Base-by-base conservation (phyloP, 1,140 invertebrate species). In the Ostrea edulis region DNA sequence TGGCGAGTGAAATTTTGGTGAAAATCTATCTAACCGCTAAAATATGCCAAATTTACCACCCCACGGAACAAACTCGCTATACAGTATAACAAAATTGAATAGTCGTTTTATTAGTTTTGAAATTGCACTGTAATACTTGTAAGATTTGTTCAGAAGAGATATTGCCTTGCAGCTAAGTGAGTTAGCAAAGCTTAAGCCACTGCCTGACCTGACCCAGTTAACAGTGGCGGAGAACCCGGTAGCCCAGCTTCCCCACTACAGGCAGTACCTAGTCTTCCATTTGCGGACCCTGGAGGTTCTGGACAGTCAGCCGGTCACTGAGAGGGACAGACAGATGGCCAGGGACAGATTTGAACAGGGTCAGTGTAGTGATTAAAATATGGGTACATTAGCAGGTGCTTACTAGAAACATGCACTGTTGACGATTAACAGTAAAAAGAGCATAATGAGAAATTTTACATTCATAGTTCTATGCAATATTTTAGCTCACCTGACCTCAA, bases 331-430 rank as follows among this genome's bases (percentile, higher is more conserved):
- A 82, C 83, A 89, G 0, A 87, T 90, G 54, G 93, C 94, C 17
- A 89, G 92, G 35, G 90, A 93, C 11, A 90, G 94, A 85, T 95
- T 95, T 91, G 92, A 92, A 83, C 92, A 93, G 87, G 94, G 94
- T 94, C 86, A 85, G 84, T 83, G 8, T n/a, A 20, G 22, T 52
- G 4, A 53, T 25, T 22, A 53, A 83, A 20, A 11, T 35, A 25
- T 8, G 22, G 11, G 25, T 71, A 17, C 68, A 77, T 12, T 11
- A 44, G 35, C 25, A 29, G 29, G 11, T 77, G 0, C 14, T n/a
- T 62, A 62, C 3, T 62, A 7, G 20, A 7, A 20, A 5, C 17
- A 7, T 17, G 55, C 17, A n/a, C 0, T 20, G 55, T 62, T 62
- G 55, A 62, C 14, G 20, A 17, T 20, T 62, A 62, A n/a, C 17